Evolutionary conservation across 2,888 invertebrate genomes (phyloP), one percentile per base, ranked within the genome.

Genomic region (Chalcosyrphus nemorum): DNA sequence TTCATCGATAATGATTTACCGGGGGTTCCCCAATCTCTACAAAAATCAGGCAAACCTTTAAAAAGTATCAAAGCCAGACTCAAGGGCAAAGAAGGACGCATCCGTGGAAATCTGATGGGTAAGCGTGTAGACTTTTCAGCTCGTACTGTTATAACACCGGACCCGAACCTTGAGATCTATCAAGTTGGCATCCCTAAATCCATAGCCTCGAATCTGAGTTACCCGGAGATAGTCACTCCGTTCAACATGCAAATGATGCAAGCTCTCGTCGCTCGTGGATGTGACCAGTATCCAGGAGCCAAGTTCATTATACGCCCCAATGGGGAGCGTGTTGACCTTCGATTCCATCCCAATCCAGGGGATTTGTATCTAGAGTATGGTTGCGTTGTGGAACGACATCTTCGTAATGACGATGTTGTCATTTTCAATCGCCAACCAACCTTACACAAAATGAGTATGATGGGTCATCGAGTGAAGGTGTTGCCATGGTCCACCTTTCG

Each of bases 371-470:
- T 94, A 15, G 93, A 93, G 86, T 90, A 91, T 86, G 93, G 93
- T 17, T 93, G 93, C 86, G 92, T 92, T 38, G 87, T 87, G 1
- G 94, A 95, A 87, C 88, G 94, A 24, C 94, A 95, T 89, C 93
- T 95, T 90, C 92, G 93, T 57, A 94, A 94, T 88, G 94, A 94
- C 47, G 94, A 95, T 89, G 92, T 93, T 72, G 93, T 95, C 17
- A 93, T 95, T 29, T 95, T 95, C 90, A 95, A 95, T 90, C 92
- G 95, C 50, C 95, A 95, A 89, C 95, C 95, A 1, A 94, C 94
- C 2, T 92, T 95, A 11, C 95, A 95, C 89, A 95, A 95, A 92
- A 95, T 95, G 94, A 93, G 93, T 88, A 95, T 95, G 94, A 95
- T 95, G 94, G 94, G 94, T 81, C 94, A 95, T 90, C 89, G 91